A percentile compares a stretch with the other conserved stretches of the same genome.
Evolutionary conservation across 2,888 invertebrate genomes (phyloP).

Genomic region (Drosophila mettleri): DNA sequence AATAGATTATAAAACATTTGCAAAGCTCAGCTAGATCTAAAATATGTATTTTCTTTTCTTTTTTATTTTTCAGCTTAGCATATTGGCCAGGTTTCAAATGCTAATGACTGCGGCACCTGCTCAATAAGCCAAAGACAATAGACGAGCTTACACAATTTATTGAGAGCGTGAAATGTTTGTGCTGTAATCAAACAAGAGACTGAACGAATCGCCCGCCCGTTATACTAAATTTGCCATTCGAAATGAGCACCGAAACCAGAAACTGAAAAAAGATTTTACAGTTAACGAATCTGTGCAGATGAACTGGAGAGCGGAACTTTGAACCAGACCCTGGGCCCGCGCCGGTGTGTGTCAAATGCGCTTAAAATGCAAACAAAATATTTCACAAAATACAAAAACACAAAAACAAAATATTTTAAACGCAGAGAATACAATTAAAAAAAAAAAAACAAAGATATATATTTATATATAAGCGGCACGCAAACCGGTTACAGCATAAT

Average conservation of each 20-base stretch:
- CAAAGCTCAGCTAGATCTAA: neutral
- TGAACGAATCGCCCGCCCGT: constrained; percentile 12
- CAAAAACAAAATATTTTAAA: constrained; percentile 36
- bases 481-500: constrained; percentile 74
- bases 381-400: constrained; percentile 34
- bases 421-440: constrained; percentile 60
- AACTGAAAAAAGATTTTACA: constrained; percentile 17
- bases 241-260: neutral
- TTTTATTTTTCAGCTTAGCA: constrained; percentile 7
- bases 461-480: constrained; percentile 18
- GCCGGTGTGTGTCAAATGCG: constrained; percentile 73
- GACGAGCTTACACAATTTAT: constrained; percentile 2
- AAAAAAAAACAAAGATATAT: constrained; percentile 4
- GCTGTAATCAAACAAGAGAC: constrained; percentile 16
- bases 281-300: constrained; percentile 34
- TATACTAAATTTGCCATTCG: constrained; percentile 9
- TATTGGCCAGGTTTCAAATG: neutral
- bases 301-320: constrained; percentile 23
- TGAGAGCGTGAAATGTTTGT: constrained; percentile 1
- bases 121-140: constrained; percentile 20
- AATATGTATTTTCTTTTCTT: neutral
- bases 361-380: constrained; percentile 66
- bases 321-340: constrained; percentile 16
- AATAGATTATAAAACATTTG: constrained; percentile 3
- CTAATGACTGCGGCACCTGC: constrained; percentile 34